Evolutionary conservation across 2,797 vertebrate species (phyloP).

Genomic region (Pteropus rufus): DNA sequence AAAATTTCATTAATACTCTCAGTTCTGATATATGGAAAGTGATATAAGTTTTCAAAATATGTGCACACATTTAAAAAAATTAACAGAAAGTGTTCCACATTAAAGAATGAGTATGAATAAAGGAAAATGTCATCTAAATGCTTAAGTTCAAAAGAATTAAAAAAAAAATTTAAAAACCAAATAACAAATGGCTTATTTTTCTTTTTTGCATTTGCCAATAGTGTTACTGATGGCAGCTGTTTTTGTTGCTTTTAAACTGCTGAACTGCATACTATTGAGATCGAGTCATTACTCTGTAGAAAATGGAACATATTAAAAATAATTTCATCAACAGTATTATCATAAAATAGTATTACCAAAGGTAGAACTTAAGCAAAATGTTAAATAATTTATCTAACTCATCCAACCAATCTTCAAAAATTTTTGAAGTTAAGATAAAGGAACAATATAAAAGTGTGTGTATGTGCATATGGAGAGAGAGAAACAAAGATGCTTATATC

Average conservation of each 20-base stretch:
- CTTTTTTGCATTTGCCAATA: background rate
- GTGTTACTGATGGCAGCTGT: background rate
- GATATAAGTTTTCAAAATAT: background rate
- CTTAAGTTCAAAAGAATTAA: background rate
- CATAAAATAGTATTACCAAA: background rate
- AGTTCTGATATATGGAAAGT: background rate
- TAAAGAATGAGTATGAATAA: background rate
- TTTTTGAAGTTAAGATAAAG: background rate
- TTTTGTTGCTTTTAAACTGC: background rate
- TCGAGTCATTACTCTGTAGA: background rate
- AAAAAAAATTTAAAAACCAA: background rate
- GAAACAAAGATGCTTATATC: background rate
- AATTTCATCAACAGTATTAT: background rate
- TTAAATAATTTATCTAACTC: background rate
- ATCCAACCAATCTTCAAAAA: background rate
- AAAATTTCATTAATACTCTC: background rate
- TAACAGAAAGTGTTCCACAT: background rate
- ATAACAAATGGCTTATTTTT: background rate
- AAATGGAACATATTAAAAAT: conserved; percentile 16
- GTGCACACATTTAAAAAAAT: background rate
- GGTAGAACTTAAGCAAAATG: background rate
- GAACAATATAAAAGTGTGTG: background rate
- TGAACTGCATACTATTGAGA: background rate
- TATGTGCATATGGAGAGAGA: too few species aligned
- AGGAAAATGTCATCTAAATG: background rate